Evolutionary conservation across 1,140 invertebrate species (phyloP), one percentile per base, ranked within the genome.

Genomic region (Meteorus sp.): DNA sequence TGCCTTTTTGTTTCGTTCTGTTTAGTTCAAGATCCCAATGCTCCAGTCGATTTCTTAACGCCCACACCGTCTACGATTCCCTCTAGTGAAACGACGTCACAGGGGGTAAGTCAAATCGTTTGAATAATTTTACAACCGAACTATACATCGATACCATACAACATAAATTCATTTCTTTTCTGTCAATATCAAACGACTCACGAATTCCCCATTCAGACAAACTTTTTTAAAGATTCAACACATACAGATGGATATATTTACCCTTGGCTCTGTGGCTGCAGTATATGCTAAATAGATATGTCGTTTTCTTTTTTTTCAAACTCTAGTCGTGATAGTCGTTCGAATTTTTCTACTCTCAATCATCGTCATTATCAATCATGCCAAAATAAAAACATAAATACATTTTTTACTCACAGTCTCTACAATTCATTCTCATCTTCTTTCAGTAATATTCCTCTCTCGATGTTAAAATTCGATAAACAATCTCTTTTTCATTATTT

Each of bases 21-120:
- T 67, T 44, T 50, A 82, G 81, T 85, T 48, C 79, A 78, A 22
- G 82, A 85, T 75, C 78, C 82, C 3, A 83, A 79, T 63, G 83
- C 82, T 11, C 82, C 83, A 1, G 72, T 81, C 3, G 82, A 85
- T 65, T 85, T 84, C 65, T 71, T 85, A 64, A 84, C 82, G 27
- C 77, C 83, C 48, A 64, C 76, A 25, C 56, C 73, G 48, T 50
- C 66, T 19, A 41, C 51, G 27, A 59, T 53, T n/a, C 59, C 69
- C n/a, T 15, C 63, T 17, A 58, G 65, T n/a, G 79, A 81, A 60
- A 64, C 70, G 17, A 48, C 67, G 6, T 66, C 72, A 37, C 78
- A 78, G 62, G 71, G 68, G 69, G 80, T 81, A 66, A 78, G 76
- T 74, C 56, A 22, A 61, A 17, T 17, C 47, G 5, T 9, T 48